Conservation (phyloP, 2,888 invertebrate genomes). For the Molorchus minor region DNA sequence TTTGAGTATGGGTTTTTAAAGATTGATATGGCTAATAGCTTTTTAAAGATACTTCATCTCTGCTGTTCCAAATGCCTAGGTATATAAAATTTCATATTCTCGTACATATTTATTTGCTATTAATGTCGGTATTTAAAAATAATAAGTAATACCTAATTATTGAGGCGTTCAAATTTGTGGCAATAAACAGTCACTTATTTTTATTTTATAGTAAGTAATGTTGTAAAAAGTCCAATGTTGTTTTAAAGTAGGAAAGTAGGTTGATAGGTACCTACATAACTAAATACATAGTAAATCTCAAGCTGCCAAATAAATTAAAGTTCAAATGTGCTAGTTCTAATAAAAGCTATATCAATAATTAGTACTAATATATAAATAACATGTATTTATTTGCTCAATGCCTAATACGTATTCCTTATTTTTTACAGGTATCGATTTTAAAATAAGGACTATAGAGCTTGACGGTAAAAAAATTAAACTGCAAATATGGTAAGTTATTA, state of each 20-base stretch:
- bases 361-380: not conserved
- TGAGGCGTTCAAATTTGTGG: no score
- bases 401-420: slow-evolving; percentile 18
- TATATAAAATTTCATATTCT: slow-evolving; percentile 12
- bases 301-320: not conserved
- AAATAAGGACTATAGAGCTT: slow-evolving; percentile 97
- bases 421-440: slow-evolving; percentile 95
- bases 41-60: slow-evolving; percentile 6
- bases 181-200: no score
- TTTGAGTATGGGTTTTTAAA: slow-evolving; percentile 14
- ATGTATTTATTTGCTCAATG: no score
- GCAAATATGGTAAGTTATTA: slow-evolving; percentile 90
- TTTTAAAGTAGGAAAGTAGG: not conserved
- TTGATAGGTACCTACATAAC: not conserved
- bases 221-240: no score
- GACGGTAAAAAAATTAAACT: slow-evolving; percentile 98
- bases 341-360: not conserved
- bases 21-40: slow-evolving; percentile 23
- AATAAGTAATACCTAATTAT: no score
- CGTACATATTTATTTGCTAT: not conserved
- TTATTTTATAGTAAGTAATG: no score
- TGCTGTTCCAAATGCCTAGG: slow-evolving; percentile 24
- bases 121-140: no score
- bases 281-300: not conserved
- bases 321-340: not conserved